Base-by-base conservation (phyloP, 2,113 vertebrate genomes). In the Oxyruncus cristatus region DNA sequence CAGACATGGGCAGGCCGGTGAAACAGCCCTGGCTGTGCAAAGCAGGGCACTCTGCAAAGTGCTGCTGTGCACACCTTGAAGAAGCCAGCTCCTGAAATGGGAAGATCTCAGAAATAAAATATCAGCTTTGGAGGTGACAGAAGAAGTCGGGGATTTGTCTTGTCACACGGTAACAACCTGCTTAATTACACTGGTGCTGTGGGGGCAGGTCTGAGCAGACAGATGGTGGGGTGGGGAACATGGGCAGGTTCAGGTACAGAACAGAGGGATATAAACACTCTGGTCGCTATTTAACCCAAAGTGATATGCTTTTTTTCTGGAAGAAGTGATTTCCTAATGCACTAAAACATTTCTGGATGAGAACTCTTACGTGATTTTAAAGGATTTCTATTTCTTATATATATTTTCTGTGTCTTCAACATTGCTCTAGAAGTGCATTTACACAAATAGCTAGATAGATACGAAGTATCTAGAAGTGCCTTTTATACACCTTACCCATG, bases 121-220 rank as follows among this genome's bases (percentile, higher is more conserved):
- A 22, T 4, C 28, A 37, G 7, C 3, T 78, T 7, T 59, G 35
- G 52, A 90, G 26, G 52, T 26, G 47, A 28, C 6, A 42, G 19
- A 46, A 46, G 56, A 65, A 50, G 11, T 37, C 62, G 13, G 3
- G 13, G 12, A 33, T 23, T 88, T 1, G 50, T 49, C 37, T 53
- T 1, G 0, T 46, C 39, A 23, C n/a, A 30, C 18, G 8, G 0
- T 14, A 24, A 42, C 6, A 35, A 44, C 9, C 4, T 14, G 37
- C 22, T 78, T 27, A 39, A 19, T 83, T 30, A 22, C 21, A 12
- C 6, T 7, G 44, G 22, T 66, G 63, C 47, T 63, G 61, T 35
- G 65, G 27, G 27, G 17, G 33, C 32, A 55, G 37, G 32, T n/a
- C 35, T 78, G 65, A 35, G 24, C 27, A 30, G 15, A 19, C 2